Percentiles rank a stretch among this genome's conserved stretches.
phyloP scores from a whole-genome alignment of 2,888 invertebrate species.

The Torymus texanus region DNA sequence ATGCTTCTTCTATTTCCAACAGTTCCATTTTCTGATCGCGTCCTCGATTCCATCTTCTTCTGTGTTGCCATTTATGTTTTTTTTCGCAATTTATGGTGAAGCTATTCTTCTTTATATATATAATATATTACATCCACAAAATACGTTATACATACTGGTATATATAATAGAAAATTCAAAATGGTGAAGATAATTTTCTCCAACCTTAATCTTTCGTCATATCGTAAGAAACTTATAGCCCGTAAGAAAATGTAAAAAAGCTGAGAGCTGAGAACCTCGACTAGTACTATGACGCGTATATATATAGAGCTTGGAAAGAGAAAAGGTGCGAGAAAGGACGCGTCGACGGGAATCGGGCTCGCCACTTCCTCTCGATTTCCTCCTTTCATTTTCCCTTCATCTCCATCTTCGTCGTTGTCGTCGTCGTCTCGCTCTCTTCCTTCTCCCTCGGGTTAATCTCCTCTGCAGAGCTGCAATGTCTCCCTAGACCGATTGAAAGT shows the following conservation, averaged over 20 bases:
- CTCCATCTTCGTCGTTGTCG: conserved; percentile 33
- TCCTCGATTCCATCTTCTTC: too few relatives aligned
- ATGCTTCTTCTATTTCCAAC: background rate
- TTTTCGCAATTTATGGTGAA: too few relatives aligned
- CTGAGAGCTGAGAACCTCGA: background rate
- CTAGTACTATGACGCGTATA: background rate
- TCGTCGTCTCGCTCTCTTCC: background rate
- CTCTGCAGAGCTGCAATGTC: conserved; percentile 18
- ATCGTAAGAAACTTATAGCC: too few relatives aligned
- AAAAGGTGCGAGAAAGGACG: background rate
- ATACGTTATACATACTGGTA: too few relatives aligned
- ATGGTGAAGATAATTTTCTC: too few relatives aligned
- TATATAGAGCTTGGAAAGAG: background rate
- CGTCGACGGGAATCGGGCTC: background rate
- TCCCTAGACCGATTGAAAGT: conserved; percentile 50
- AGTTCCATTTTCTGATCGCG: too few relatives aligned
- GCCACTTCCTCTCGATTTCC: conserved; percentile 47
- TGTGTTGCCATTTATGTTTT: too few relatives aligned
- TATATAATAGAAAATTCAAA: too few relatives aligned
- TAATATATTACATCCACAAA: too few relatives aligned
- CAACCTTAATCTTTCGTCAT: too few relatives aligned
- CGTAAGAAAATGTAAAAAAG: background rate
- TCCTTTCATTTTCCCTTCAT: conserved; percentile 39
- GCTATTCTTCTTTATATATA: too few relatives aligned
- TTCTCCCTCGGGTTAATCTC: conserved; percentile 38